Evolutionary conservation across 2,113 vertebrate genomes (phyloP).

Genomic region (Lophotis ruficrista): DNA sequence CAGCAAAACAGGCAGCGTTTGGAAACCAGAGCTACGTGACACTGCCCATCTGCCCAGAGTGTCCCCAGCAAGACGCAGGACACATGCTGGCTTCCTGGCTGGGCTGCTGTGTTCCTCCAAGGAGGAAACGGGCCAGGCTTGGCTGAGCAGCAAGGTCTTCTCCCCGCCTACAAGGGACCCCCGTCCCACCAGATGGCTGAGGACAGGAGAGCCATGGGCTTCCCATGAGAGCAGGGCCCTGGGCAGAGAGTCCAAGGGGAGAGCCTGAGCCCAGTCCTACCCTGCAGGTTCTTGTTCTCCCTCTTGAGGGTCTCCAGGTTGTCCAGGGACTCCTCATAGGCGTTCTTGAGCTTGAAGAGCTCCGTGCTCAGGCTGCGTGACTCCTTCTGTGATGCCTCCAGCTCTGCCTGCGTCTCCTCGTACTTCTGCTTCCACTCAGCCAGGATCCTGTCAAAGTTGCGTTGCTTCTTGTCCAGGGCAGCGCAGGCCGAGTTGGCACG

Average conservation of each 20-base stretch:
- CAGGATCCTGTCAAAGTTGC: conserved; percentile 88
- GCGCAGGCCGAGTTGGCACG: conserved; percentile 84
- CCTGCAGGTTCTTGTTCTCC: conserved; percentile 96
- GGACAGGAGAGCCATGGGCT: background rate
- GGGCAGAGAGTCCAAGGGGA: background rate
- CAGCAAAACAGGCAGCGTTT: background rate
- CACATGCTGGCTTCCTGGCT: background rate
- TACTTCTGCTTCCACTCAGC: conserved; percentile 90
- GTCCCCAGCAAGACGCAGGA: background rate
- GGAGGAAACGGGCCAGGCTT: background rate
- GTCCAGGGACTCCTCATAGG: conserved; percentile 89
- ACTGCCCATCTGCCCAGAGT: background rate
- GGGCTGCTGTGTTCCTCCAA: background rate
- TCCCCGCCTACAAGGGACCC: background rate
- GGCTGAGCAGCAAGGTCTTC: background rate
- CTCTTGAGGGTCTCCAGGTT: conserved; percentile 89
- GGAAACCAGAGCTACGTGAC: background rate
- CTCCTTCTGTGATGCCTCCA: conserved; percentile 89
- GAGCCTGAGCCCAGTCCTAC: conserved; percentile 53
- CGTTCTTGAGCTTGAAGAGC: conserved; percentile 92
- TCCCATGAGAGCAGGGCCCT: background rate
- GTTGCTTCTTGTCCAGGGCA: conserved; percentile 91
- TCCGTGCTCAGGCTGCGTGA: conserved; percentile 88
- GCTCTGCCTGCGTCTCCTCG: conserved; percentile 88
- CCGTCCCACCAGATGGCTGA: background rate